Percentiles rank a stretch among this genome's conserved stretches.
phyloP scores from a whole-genome alignment of 2,888 invertebrate genomes.

The Lydus trimaculatus region DNA sequence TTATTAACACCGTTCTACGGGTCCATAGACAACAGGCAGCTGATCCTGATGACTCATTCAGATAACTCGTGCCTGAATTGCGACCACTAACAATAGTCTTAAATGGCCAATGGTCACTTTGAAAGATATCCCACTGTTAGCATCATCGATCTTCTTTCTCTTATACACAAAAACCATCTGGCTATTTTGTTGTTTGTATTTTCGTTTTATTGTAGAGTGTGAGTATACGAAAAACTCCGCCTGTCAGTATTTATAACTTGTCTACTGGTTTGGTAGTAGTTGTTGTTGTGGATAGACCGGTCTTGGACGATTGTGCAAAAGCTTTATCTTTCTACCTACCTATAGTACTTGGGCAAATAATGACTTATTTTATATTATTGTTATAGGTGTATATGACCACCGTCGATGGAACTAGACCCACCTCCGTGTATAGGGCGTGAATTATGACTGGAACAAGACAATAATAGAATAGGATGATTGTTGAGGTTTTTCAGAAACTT shows the following conservation, averaged over 20 bases:
- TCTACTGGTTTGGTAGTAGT: constrained; percentile 16
- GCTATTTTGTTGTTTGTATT: constrained; percentile 13
- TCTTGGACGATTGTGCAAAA: constrained; percentile 33
- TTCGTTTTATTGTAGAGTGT: constrained; percentile 12
- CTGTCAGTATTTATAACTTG: constrained; percentile 20
- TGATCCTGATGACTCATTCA: constrained; percentile 57
- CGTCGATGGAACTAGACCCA: constrained; percentile 7
- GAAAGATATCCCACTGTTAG: constrained; percentile 57
- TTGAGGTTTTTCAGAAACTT: neutral
- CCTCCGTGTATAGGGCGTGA: constrained; percentile 8
- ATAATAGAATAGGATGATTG: constrained; percentile 7
- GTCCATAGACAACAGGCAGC: constrained; percentile 45
- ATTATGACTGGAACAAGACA: constrained; percentile 9
- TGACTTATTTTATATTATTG: constrained; percentile 26
- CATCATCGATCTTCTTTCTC: constrained; percentile 53
- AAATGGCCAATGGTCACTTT: constrained; percentile 58
- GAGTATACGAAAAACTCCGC: constrained; percentile 17
- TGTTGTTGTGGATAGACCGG: constrained; percentile 26
- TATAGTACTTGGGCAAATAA: constrained; percentile 25
- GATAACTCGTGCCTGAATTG: constrained; percentile 52
- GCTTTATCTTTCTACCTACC: constrained; percentile 17
- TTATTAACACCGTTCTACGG: constrained; percentile 21
- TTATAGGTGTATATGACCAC: constrained; percentile 6
- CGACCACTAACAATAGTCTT: constrained; percentile 48
- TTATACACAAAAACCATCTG: constrained; percentile 40